A percentile compares a stretch with the other conserved stretches of the same genome.
Evolutionary conservation across 2,113 vertebrate species (phyloP).

Genomic region (Rhinoderma darwinii): DNA sequence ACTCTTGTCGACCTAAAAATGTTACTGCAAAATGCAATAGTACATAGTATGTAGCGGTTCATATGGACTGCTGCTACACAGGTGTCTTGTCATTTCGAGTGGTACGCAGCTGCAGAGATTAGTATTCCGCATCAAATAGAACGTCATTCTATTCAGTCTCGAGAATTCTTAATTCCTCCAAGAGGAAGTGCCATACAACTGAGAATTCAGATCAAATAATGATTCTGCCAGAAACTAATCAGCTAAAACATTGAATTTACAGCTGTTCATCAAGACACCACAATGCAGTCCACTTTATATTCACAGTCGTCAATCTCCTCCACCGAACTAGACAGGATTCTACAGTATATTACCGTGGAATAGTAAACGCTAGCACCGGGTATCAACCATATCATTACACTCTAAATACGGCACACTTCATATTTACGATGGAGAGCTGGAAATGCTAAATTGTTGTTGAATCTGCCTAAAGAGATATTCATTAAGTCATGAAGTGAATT

Average conservation of each 20-base stretch:
- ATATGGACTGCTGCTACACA: neutral
- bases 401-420: conserved; percentile 31
- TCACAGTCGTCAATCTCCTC: conserved; percentile 62
- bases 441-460: conserved; percentile 42
- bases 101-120: conserved; percentile 74
- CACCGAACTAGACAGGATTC: conserved; percentile 42
- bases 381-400: conserved; percentile 26
- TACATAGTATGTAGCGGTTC: neutral
- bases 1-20: neutral
- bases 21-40: neutral
- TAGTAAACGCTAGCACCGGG: neutral
- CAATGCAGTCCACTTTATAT: conserved; percentile 71
- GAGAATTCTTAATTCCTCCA: conserved; percentile 76
- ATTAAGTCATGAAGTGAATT: conserved; percentile 30
- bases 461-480: conserved; percentile 38
- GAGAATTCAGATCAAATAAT: conserved; percentile 70
- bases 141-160: conserved; percentile 74
- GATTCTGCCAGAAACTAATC: conserved; percentile 73
- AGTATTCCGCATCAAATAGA: conserved; percentile 64
- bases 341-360: conserved; percentile 8
- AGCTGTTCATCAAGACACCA: conserved; percentile 77
- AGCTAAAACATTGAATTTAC: conserved; percentile 69
- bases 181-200: conserved; percentile 73
- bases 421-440: neutral
- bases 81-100: conserved; percentile 56